These are phyloP conservation scores for Antheraea yamamai DNA, from an alignment of 2,888 invertebrate genomes.

Conservation along the genomic window DNA sequence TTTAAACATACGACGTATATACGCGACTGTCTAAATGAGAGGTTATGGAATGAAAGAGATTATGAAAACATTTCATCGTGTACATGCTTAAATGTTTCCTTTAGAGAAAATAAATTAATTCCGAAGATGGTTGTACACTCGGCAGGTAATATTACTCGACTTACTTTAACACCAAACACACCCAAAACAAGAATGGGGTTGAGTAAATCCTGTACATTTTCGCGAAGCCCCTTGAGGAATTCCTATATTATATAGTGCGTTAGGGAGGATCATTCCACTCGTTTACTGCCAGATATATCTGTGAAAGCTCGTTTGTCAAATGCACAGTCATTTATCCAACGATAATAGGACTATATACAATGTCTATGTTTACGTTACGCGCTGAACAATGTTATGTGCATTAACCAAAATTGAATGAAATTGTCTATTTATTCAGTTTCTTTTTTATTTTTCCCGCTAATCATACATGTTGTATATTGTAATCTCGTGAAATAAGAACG, in stretches of 20 bases:
- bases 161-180: conserved; percentile 32
- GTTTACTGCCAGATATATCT: conserved; percentile 76
- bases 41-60: background rate
- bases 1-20: background rate
- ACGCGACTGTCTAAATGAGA: background rate
- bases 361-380: conserved; percentile 19
- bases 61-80: background rate
- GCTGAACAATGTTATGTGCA: background rate
- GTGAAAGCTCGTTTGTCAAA: conserved; percentile 81
- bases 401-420: conserved; percentile 1
- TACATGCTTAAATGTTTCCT: background rate
- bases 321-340: conserved; percentile 79
- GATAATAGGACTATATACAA: conserved; percentile 41
- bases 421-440: background rate
- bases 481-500: background rate
- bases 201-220: conserved; percentile 69
- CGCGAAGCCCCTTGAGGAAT: conserved; percentile 64
- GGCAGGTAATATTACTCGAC: conserved; percentile 25
- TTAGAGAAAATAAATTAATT: conserved; percentile 15
- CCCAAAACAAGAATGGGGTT: conserved; percentile 51
- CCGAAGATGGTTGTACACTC: conserved; percentile 20
- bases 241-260: conserved; percentile 76
- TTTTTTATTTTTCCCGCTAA: background rate
- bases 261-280: conserved; percentile 76
- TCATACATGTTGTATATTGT: background rate